Evolutionary conservation across 2,888 invertebrate species (phyloP).

Genomic region (Bombylius major): DNA sequence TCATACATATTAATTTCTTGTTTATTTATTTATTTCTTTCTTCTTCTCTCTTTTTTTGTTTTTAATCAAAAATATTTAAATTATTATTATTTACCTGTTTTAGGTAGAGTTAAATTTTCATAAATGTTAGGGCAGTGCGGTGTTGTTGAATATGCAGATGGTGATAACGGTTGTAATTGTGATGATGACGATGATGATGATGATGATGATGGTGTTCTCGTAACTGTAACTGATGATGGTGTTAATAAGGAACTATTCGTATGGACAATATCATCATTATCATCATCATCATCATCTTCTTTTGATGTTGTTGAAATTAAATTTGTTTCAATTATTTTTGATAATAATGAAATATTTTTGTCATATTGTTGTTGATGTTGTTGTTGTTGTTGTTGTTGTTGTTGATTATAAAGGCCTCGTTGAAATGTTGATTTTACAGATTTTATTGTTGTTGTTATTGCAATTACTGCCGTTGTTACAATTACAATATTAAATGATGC

Average conservation of each 20-base stretch:
- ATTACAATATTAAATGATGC: neutral
- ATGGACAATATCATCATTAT: neutral
- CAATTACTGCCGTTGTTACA: neutral
- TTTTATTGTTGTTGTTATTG: neutral
- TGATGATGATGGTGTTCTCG: conserved; percentile 8
- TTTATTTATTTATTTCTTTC: too few relatives aligned
- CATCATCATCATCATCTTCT: neutral
- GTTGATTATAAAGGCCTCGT: neutral
- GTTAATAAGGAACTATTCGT: neutral
- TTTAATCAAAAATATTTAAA: too few relatives aligned
- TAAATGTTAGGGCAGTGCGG: conserved; percentile 8
- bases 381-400: conserved; percentile 3
- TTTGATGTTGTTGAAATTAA: conserved; percentile 5
- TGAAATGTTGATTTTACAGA: conserved; percentile 1
- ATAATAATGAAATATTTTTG: conserved; percentile 5
- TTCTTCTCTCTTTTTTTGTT: too few relatives aligned
- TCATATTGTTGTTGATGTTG: neutral
- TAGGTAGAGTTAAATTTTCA: conserved; percentile 12
- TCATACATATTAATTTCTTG: too few relatives aligned
- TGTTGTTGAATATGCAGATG: neutral
- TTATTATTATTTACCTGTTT: conserved; percentile 10
- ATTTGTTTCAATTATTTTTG: conserved; percentile 12
- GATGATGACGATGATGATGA: neutral
- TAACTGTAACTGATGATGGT: conserved; percentile 10
- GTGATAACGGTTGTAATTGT: neutral